Evolutionary conservation across 2,888 invertebrate genomes (phyloP), one percentile per base, ranked within the genome.

Genomic region (Magallana nippona): DNA sequence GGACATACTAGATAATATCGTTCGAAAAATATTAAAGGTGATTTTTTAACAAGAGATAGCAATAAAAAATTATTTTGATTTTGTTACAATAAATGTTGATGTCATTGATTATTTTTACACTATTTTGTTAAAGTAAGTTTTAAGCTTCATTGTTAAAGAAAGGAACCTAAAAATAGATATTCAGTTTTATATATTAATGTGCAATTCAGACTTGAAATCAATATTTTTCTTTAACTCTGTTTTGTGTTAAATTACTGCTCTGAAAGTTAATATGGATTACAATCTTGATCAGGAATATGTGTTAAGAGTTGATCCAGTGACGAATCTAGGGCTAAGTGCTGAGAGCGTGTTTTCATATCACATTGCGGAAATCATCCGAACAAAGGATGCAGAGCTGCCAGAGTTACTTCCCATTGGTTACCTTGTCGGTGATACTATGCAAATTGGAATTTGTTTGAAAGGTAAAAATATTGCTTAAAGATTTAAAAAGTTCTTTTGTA

Each of bases 341-440:
- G 98, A 99, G 92, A 98, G 98, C 55, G 97, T 99, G 85, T 97
- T 97, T 86, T 97, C 97, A 89, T 99, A 99, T 94, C 98, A 98
- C 93, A 95, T 99, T 91, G 99, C 98, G 0, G 98, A 98, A 92
- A 89, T 94, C 91, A 88, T 94, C 89, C 85, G 93, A 81, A 91
- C 92, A n/a, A 92, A 92, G 86, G 91, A 90, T 90, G 89, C 93
- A 19, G 94, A 97, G 96, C 93, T 93, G 58, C 98, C 98, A 0
- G 98, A 98, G 93, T 94, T 98, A 58, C 95, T 98, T 86, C 99
- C 98, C 13, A 98, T 98, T 90, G 98, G 98, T 10, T 99, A 98
- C 93, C 96, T 98, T 17, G 96, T 98, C 13, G 98, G 94, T 56
- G 95, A 95, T 87, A 94, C 94, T 78, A 95, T 94, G 86, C 95